Evolutionary conservation across 2,113 vertebrate species (phyloP).

Genomic region (Bettongia penicillata): DNA sequence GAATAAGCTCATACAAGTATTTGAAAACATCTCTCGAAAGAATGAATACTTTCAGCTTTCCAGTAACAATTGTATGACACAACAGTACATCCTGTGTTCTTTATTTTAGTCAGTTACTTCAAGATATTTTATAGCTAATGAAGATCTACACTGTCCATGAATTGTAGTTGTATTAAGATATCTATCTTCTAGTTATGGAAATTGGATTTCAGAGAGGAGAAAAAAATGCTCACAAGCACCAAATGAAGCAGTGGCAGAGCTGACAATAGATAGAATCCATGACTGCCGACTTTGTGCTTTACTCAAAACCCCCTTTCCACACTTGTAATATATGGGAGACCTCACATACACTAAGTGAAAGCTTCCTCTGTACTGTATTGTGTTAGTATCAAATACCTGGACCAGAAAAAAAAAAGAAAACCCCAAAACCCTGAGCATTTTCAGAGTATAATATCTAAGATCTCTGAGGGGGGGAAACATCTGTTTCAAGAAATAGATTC

Average conservation of each 20-base stretch:
- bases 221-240: not conserved
- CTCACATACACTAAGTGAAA: constrained; percentile 1
- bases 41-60: constrained; percentile 42
- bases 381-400: not conserved
- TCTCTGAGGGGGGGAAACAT: not conserved
- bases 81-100: constrained; percentile 22
- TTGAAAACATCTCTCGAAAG: constrained; percentile 11
- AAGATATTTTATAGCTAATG: constrained; percentile 38
- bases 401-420: not conserved
- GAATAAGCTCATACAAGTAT: constrained; percentile 39
- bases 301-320: not conserved
- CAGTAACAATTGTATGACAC: constrained; percentile 9
- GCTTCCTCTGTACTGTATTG: not conserved
- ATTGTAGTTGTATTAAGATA: not conserved
- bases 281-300: constrained; percentile 8
- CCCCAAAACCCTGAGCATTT: not conserved
- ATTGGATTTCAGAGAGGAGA: not conserved
- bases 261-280: not conserved
- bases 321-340: not conserved
- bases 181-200: constrained; percentile 5
- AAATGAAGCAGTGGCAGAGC: not conserved
- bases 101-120: constrained; percentile 41
- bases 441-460: constrained; percentile 14
- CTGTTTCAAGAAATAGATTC: constrained; percentile 29
- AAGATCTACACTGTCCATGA: not conserved